Percentiles rank a stretch among this genome's conserved stretches.
phyloP scores from a whole-genome alignment of 2,113 vertebrate genomes.

The Tursiops truncatus region DNA sequence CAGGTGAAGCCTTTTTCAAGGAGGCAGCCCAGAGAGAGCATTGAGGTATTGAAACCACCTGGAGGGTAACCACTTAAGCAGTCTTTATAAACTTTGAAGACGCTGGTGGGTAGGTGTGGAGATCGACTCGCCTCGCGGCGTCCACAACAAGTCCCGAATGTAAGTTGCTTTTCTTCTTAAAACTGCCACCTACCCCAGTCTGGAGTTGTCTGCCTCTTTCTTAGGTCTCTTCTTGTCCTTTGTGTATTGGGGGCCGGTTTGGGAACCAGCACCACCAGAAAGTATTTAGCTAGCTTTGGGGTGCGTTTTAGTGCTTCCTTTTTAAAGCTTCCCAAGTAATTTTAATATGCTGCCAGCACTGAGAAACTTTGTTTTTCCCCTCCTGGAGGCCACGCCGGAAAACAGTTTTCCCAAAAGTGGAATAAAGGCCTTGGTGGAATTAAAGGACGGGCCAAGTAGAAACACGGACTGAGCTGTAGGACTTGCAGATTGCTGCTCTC shows the following conservation, averaged over 20 bases:
- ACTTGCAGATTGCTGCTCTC: not conserved
- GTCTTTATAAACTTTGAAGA: not conserved
- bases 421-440: not conserved
- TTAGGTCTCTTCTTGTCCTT: accelerated
- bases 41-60: not conserved
- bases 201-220: not conserved
- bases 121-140: accelerated
- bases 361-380: not conserved
- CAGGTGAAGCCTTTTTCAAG: not conserved
- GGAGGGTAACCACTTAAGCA: accelerated
- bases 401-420: not conserved
- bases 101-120: not conserved
- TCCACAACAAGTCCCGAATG: accelerated
- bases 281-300: not conserved
- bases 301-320: not conserved
- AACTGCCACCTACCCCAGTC: accelerated
- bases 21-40: not conserved
- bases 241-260: too few species aligned
- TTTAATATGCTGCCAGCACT: not conserved
- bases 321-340: not conserved
- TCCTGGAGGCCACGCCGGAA: not conserved
- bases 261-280: not conserved
- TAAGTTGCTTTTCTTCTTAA: too few species aligned
- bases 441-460: not conserved
- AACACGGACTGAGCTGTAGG: not conserved